Base-by-base conservation (phyloP, 1,140 invertebrate species). In the Zaprionus camerounensis region DNA sequence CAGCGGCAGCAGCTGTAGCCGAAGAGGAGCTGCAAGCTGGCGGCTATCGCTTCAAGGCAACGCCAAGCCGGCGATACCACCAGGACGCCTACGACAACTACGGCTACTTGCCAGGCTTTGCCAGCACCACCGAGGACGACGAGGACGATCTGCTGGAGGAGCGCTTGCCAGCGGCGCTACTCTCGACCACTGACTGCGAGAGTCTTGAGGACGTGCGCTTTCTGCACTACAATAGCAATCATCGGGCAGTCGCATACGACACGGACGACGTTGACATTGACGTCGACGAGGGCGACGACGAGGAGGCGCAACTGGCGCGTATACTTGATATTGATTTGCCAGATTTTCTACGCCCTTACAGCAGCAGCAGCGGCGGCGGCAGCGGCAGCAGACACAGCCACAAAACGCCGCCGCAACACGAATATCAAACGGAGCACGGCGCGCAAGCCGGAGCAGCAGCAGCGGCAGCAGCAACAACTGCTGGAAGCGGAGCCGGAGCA, bases 401-500 rank as follows among this genome's bases (percentile, higher is more conserved):
- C 91, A 92, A 92, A 62, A 92, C 91, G 91, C 86, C 91, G 87
- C 87, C 91, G 67, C 88, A 90, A 91, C 78, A 87, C 78, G 84
- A 87, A 82, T 87, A 81, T 46, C 84, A 87, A 73, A 83, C 84
- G 83, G 83, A 88, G 82, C 86, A 82, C 85, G 85, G 83, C 77
- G 67, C 49, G 58, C 61, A 79, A 76, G 85, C 84, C 77, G 75
- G 71, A 58, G 80, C 93, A 51, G 55, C 66, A 81, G 58, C 81
- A 22, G 20, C 20, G 20, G 20, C 81, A 77, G 55, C 68, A 70
- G 59, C 51, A 77, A n/a, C 34, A 6, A 41, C n/a, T 93, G 26
- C 57, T 81, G 66, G 81, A 91, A 11, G 87, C 92, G 17, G 76
- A 77, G 12, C 84, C 0, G 67, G 84, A 36, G 53, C 62, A 56